Base-by-base conservation (phyloP, 2,888 invertebrate genomes). In the Cheiracanthium punctorium region DNA sequence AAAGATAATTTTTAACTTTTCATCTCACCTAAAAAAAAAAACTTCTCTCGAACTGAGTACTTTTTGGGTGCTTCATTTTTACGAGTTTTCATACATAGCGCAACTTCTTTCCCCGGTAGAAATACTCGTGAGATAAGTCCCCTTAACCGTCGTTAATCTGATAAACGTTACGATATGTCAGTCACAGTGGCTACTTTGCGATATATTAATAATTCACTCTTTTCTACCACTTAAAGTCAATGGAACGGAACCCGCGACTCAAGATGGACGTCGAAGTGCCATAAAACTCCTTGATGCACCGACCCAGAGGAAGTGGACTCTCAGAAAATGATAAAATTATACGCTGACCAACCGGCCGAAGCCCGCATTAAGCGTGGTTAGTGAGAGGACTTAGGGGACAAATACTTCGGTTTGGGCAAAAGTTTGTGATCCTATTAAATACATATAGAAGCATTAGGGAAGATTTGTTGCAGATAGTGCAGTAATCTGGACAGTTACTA, bases 251-350 rank as follows among this genome's bases (percentile, higher is more conserved):
- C 58, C 24, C 7, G 1, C 17, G 24, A 58, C 58, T 58, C 17
- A 24, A 12, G 58, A 58, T 58, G 58, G 58, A 58, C 17, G 58
- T 17, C 20, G 58, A 58, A 58, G 58, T 58, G 24, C 24, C 58
- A 58, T 58, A 58, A 58, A 58, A 58, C 24, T 58, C 24, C 24
- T 58, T 2, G 5, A 58, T 20, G 24, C 4, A 24, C 24, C 58
- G 20, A 58, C 4, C 4, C 4, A 12, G 20, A 58, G 58, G 58
- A 58, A 58, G 58, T 58, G 58, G 58, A 58, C 58, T 24, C 58
- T 58, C 58, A 58, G 58, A 24, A 58, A 58, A 58, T 58, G 58
- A 58, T 58, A 24, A 58, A 58, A 58, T 58, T 58, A 58, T 58
- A 58, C 58, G 58, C 58, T 58, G 58, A 24, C 58, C 58, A 58